Evolutionary conservation across 2,888 invertebrate genomes (phyloP).

Genomic region (Dryobota labecula): DNA sequence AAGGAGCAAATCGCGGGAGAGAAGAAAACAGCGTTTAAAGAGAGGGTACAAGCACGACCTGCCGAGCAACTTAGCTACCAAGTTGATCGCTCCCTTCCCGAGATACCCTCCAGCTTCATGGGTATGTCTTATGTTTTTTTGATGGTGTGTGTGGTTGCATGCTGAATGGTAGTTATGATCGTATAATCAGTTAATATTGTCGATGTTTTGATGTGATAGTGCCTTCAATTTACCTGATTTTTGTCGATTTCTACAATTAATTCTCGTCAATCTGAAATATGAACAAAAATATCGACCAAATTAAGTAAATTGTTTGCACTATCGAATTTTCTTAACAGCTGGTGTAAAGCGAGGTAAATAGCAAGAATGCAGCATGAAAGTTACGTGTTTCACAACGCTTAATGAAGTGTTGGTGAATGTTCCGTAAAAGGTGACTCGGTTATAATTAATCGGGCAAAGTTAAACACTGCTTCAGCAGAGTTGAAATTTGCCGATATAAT

Average conservation of each 20-base stretch:
- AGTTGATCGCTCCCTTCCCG: constrained; percentile 96
- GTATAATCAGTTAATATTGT: constrained; percentile 6
- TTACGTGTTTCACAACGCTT: constrained; percentile 38
- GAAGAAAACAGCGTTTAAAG: constrained; percentile 94
- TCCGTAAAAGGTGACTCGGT: constrained; percentile 16
- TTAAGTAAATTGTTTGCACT: constrained; percentile 18
- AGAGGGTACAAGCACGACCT: constrained; percentile 94
- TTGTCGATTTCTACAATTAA: neutral
- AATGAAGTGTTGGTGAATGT: constrained; percentile 28
- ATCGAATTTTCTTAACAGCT: constrained; percentile 6
- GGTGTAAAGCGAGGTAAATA: constrained; percentile 15
- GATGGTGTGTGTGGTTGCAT: constrained; percentile 64
- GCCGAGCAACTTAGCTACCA: constrained; percentile 96
- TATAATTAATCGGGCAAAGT: constrained; percentile 5
- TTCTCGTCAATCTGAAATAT: neutral
- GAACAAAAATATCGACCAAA: neutral
- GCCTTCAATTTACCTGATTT: constrained; percentile 1
- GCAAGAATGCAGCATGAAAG: constrained; percentile 52
- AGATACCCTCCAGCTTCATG: constrained; percentile 95
- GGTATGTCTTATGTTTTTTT: constrained; percentile 86
- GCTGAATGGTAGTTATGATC: constrained; percentile 55
- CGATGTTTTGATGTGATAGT: constrained; percentile 4
- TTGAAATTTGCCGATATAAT: constrained; percentile 11
- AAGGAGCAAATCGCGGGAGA: constrained; percentile 97
- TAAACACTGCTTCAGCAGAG: constrained; percentile 1